Evolutionary conservation across 1,140 invertebrate genomes (phyloP), one percentile per base, ranked within the genome.

Genomic region (Caenorhabditis elegans): DNA sequence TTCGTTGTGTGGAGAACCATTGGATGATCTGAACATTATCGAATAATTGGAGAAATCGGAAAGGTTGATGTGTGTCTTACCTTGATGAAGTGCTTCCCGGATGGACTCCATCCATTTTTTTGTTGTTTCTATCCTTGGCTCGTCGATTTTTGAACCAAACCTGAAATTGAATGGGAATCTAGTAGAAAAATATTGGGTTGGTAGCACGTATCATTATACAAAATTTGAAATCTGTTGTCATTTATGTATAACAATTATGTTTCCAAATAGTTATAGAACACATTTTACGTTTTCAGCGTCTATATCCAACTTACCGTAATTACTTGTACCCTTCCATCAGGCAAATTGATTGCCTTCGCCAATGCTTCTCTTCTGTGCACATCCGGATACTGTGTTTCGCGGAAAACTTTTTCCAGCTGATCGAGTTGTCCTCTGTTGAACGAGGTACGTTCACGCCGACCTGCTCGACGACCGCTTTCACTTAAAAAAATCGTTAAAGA

Each of bases 81-180:
- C 60, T 15, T 19, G 60, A 70, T 6, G 60, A 70, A 11, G 28
- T 15, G n/a, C 60, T 70, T 1, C 28, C 60, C 5, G 39, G 39
- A 22, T 70, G 60, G 3, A 26, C 8, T 31, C 60, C 60, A 43
- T 70, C 60, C 6, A 70, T 31, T 13, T 70, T 70, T n/a, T 70
- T 70, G 19, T 39, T 70, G 60, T 70, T 70, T 8, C 60, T 15
- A 2, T 70, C 60, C 19, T 70, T 70, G n/a, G 60, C 60, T 17
- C 60, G 60, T 2, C 60, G 60, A 11, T 70, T 70, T 70, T 70
- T 70, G 60, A 70, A 70, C 60, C 60, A 70, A 10, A 70, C 60
- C 60, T 70, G 34, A 1, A 70, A 22, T 8, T 8, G 15, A 43
- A 43, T 8, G 5, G 15, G 39, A 43, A 43, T 15, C 15, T 43